Base-by-base conservation (phyloP, 2,797 vertebrate species). In the Poeciliopsis presidionis region DNA sequence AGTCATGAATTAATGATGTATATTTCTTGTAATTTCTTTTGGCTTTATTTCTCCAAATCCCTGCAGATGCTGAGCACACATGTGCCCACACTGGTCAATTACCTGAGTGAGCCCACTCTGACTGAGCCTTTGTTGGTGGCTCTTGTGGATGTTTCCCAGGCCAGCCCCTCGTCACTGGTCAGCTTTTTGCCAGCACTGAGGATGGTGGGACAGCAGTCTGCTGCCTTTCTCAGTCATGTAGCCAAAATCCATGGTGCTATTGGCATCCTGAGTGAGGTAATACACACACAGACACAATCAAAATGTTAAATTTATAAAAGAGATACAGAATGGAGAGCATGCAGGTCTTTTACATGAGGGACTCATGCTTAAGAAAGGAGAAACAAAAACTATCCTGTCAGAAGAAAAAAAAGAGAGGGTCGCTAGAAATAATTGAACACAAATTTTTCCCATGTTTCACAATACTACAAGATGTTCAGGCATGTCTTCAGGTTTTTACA, bases 241-340 rank as follows among this genome's bases (percentile, higher is more conserved):
- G 96, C 96, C 16, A 97, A 97, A 93, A 97, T 98, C 94, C 97
- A 97, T 12, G 95, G 97, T 65, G 96, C 96, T n/a, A 96, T 98
- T 53, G 98, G 97, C 43, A 96, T 91, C 30, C 90, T 96, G n/a
- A 95, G 95, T 89, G 97, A 99, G 97, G 97, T 98, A 90, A 73
- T 77, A 33, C 3, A 55, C 33, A 11, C 2, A 13, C n/a, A 11
- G 41, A 70, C 12, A 45, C 25, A 69, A 33, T 67, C 72, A 77
- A 77, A 53, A 76, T 53, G 2, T 25, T 28, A 28, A 0, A 22
- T 73, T 51, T 49, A 25, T 8, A 20, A 51, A 14, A 30, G 33
- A 63, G 33, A 33, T 1, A 20, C 47, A 11, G 20, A 45, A 49
- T 46, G 72, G 41, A 8, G 30, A n/a, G 20, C 36, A 41, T 67